Evolutionary conservation across 2,888 invertebrate species (phyloP), one percentile per base, ranked within the genome.

Genomic region (Pterostichus madidus): DNA sequence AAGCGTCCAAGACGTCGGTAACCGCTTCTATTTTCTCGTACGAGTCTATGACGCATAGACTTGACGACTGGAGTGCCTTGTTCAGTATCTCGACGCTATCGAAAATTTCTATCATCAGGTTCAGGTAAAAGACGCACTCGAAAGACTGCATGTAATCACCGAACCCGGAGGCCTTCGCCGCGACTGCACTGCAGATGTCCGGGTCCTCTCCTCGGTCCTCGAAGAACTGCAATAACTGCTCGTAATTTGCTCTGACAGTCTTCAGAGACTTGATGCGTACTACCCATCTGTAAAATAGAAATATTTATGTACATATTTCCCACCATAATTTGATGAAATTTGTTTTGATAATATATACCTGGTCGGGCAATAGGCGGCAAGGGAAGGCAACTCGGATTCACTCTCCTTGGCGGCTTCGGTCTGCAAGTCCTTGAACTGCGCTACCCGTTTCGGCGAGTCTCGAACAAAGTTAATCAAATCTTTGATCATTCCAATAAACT

Each of bases 191-290:
- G 83, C 80, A 49, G 24, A 83, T 68, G 15, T 73, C 76, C 17
- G 64, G 83, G 64, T 79, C 56, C 81, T 80, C 52, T 73, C 64
- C 17, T 59, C 84, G 59, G 35, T 84, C 84, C 53, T 83, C 81
- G 59, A 79, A n/a, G 46, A 84, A 78, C 32, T 75, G 78, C 35
- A 81, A 78, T 31, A 52, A 8, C 79, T 83, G 83, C 39, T 84
- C 84, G 52, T 81, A 75, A 71, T 79, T 79, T 44, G 24, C 59
- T 4, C n/a, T 5, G 11, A 85, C 77, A 39, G 83, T 84, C 71
- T 84, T 83, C 46, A 83, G 44, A 4, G 84, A 85, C 73, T 84
- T 84, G 10, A 85, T 80, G 71, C 85, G 83, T 59, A 85, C 61
- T 13, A 79, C 79, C 61, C 61, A 79, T 79, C 79, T 79, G 24